Evolutionary conservation across 2,797 vertebrate genomes (phyloP).

Genomic region (Pseudomugil tenellus): DNA sequence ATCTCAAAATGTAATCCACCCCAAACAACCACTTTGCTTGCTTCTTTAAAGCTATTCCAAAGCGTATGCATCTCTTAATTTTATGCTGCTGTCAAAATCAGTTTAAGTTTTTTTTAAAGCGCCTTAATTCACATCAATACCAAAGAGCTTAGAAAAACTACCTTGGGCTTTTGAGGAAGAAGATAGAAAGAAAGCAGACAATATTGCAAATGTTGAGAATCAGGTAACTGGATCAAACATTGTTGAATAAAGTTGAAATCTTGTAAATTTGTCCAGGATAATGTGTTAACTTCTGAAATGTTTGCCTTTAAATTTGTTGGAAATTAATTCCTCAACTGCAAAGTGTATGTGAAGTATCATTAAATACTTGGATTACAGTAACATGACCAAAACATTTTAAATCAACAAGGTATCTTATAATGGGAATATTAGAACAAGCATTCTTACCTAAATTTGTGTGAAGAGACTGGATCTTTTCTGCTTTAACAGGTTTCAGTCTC

Average conservation of each 20-base stretch:
- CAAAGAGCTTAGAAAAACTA: constrained; percentile 23
- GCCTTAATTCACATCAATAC: constrained; percentile 62
- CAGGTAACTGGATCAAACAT: not conserved
- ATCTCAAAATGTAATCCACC: constrained; percentile 68
- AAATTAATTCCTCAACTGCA: too few species aligned
- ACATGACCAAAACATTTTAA: too few species aligned
- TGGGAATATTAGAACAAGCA: not conserved
- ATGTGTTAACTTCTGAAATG: not conserved
- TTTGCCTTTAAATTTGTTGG: not conserved
- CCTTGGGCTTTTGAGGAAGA: constrained; percentile 5
- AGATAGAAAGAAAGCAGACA: constrained; percentile 10
- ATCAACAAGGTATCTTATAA: too few species aligned
- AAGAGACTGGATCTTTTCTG: constrained; percentile 4
- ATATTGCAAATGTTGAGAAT: constrained; percentile 5
- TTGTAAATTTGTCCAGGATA: too few species aligned
- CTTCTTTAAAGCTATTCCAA: constrained; percentile 52
- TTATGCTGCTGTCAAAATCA: constrained; percentile 57
- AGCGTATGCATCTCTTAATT: constrained; percentile 40
- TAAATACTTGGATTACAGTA: too few species aligned
- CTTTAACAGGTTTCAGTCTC: constrained; percentile 28
- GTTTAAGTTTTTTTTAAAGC: constrained; percentile 57
- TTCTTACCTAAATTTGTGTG: not conserved
- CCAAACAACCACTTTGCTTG: constrained; percentile 46
- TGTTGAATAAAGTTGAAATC: not conserved
- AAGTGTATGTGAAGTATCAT: too few species aligned